A percentile compares a stretch with the other conserved stretches of the same genome.
These are phyloP conservation scores for Sclerodermus sp. DNA, from an alignment of 2,888 invertebrate species.

Conservation along the genomic window DNA sequence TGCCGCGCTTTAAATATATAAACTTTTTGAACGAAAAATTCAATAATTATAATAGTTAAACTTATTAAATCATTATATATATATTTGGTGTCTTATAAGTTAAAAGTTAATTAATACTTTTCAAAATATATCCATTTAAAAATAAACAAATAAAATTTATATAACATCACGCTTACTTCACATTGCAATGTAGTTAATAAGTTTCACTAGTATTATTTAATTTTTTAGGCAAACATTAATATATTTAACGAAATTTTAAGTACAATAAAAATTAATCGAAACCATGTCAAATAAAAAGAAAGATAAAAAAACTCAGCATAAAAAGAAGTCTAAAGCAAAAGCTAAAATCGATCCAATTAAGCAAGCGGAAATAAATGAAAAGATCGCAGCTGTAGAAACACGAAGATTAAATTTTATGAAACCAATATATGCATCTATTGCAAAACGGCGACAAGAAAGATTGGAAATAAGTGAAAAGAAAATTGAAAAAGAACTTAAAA, in stretches of 20 bases:
- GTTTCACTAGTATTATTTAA: too few relatives aligned
- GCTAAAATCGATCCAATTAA: constrained; percentile 6
- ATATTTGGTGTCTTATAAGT: too few relatives aligned
- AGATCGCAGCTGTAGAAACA: constrained; percentile 10
- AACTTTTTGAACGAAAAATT: too few relatives aligned
- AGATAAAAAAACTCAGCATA: not conserved
- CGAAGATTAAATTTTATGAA: constrained; percentile 19
- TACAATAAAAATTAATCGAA: not conserved
- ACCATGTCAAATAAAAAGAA: not conserved
- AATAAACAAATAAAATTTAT: too few relatives aligned
- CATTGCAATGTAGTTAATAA: too few relatives aligned
- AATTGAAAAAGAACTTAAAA: constrained; percentile 18
- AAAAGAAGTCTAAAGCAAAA: constrained; percentile 9
- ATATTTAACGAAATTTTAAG: not conserved
- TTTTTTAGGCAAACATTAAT: not conserved
- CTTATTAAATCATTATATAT: too few relatives aligned
- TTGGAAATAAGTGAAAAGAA: constrained; percentile 9
- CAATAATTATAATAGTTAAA: too few relatives aligned
- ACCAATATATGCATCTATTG: constrained; percentile 14
- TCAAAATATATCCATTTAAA: too few relatives aligned
- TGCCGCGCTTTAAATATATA: too few relatives aligned
- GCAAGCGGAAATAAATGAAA: constrained; percentile 10
- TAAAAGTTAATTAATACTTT: too few relatives aligned
- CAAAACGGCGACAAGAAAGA: constrained; percentile 9
- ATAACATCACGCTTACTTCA: too few relatives aligned